Evolutionary conservation across 2,888 invertebrate species (phyloP), one percentile per base, ranked within the genome.

Genomic region (Baccha elongata): DNA sequence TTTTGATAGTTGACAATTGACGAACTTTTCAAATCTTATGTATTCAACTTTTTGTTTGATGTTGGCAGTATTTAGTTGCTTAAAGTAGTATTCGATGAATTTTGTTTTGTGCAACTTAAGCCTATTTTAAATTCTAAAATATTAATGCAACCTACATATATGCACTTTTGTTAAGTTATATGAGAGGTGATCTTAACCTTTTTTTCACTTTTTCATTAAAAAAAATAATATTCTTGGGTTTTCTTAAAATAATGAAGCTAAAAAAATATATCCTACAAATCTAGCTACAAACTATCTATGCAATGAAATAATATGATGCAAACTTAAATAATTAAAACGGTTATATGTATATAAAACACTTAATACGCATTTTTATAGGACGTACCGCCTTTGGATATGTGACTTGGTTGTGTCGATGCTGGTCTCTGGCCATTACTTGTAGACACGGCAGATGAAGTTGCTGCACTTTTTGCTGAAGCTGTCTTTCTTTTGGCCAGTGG

Each of bases 401-500:
- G 83, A 83, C 83, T 72, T 50, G 78, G 68, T 68, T 83, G 83
- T 40, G 55, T 68, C 17, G 76, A 50, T 50, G 73, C 67, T 75
- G 76, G 55, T 64, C 83, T 58, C 60, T 73, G 81, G 17, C 74
- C 86, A 85, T 86, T 80, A 64, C 64, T 85, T 68, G 87, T 87
- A 29, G 88, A 87, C 44, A 87, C 87, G 44, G 87, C 85, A 40
- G 87, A 85, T 64, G 88, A 85, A 91, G 89, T 84, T 87, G 84
- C 32, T 23, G 90, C 5, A 91, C 89, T 72, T 29, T 84, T 78
- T n/a, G 80, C 10, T 37, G 87, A 71, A 46, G 87, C 86, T 89
- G 91, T 88, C 75, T 93, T 93, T 86, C 94, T 91, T 89, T 93
- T 94, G 17, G 90, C 89, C 84, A 94, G 92, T 11, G 94, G 93